A percentile compares a stretch with the other conserved stretches of the same genome.
Conservation (phyloP, 1,140 invertebrate genomes). For the Lerema accius region DNA sequence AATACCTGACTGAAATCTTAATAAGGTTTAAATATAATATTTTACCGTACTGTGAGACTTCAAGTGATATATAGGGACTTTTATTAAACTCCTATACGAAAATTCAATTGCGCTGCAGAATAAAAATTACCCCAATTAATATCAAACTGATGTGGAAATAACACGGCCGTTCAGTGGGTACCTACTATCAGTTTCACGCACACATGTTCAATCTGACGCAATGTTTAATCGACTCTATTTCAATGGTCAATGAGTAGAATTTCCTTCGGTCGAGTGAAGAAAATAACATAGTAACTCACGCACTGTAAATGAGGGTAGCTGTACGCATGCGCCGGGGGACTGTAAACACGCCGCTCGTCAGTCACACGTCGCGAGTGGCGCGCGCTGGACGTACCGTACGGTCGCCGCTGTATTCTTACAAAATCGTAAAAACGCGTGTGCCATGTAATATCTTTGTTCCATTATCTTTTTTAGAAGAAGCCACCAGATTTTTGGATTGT, state of each 20-base stretch:
- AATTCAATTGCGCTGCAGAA: slow-evolving; percentile 20
- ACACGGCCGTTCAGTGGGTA: slow-evolving; percentile 20
- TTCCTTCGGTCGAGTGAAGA: background rate
- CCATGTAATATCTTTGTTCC: slow-evolving; percentile 44
- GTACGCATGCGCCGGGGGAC: slow-evolving; percentile 44
- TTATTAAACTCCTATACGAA: no score
- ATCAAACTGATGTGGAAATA: slow-evolving; percentile 29
- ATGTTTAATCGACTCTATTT: background rate
- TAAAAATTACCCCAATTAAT: slow-evolving; percentile 17
- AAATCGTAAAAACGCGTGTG: slow-evolving; percentile 42
- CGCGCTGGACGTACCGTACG: slow-evolving; percentile 17
- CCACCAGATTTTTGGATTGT: slow-evolving; percentile 44
- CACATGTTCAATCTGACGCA: slow-evolving; percentile 7
- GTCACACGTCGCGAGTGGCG: slow-evolving; percentile 43
- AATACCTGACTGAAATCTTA: no score
- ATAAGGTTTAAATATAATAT: no score
- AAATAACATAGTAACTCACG: slow-evolving; percentile 13
- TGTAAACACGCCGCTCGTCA: slow-evolving; percentile 54
- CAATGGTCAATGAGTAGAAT: background rate
- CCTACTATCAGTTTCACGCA: no score
- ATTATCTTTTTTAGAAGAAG: slow-evolving; percentile 42
- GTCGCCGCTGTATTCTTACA: slow-evolving; percentile 17
- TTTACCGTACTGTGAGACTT: no score
- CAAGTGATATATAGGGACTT: no score
- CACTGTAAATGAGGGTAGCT: slow-evolving; percentile 41